Evolutionary conservation across 2,113 vertebrate species (phyloP), one percentile per base, ranked within the genome.

Genomic region (Otus sunia): DNA sequence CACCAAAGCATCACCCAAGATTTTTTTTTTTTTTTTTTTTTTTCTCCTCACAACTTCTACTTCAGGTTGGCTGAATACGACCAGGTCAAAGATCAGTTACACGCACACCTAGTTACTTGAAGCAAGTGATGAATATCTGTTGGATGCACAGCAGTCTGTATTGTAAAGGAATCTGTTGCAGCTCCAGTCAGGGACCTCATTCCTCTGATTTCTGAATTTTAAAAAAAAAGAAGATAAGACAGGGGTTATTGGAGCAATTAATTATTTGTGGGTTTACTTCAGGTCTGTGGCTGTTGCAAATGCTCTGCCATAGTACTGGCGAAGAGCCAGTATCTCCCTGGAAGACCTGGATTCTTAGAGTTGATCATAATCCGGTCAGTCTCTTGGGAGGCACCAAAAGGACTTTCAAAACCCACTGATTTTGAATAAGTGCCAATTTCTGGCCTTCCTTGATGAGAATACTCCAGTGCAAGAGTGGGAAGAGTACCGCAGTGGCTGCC

Each of bases 171-270:
- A 16, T n/a, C 37, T 37, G 47, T 32, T 0, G 13, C 56, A 88
- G 47, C 34, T 79, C 11, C 2, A 26, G 29, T 81, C 64, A 88
- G 56, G 55, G 43, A 36, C 43, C 10, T 97, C 93, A 97, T 74
- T 96, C 96, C 58, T 95, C 86, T 63, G 90, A 71, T 86, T 97
- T 96, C 96, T 97, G 64, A 62, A 84, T 20, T 52, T 13, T n/a
- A n/a, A 60, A 75, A 77, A 30, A 79, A 76, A 68, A 6, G 25
- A 84, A 88, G 30, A 47, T 43, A 53, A 86, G n/a, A 23, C 27
- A 72, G 63, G 79, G 15, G n/a, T 47, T 90, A 55, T 21, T 55
- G 17, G 17, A 78, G 25, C 25, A 86, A 62, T 4, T 16, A 88
- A 63, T 75, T 30, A 27, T 43, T 74, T 63, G 23, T 59, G n/a